These are phyloP conservation scores for Cassiopea xamachana DNA, from an alignment of 30 jellyfish, hydroid and myxozoan species.

Conservation along the genomic window DNA sequence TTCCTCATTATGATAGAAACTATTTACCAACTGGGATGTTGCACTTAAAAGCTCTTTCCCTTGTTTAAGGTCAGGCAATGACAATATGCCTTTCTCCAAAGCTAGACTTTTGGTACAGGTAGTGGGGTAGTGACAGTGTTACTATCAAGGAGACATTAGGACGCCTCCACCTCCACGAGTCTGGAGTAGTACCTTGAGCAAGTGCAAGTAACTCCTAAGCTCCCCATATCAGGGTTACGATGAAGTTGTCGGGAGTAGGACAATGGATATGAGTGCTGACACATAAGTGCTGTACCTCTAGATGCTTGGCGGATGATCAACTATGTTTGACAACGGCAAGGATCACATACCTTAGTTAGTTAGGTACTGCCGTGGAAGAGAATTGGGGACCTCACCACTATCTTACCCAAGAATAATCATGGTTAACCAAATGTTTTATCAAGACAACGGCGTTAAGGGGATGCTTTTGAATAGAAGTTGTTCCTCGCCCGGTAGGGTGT, in stretches of 20 bases:
- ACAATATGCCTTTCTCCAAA: too few species aligned
- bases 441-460: slow-evolving; percentile 40
- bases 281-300: background rate
- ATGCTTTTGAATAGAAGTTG: slow-evolving; percentile 1
- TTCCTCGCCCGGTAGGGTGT: slow-evolving; percentile 36
- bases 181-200: too few species aligned
- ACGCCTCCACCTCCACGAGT: too few species aligned
- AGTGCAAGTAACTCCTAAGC: slow-evolving; percentile 1
- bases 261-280: slow-evolving; percentile 17
- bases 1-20: too few species aligned
- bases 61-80: too few species aligned
- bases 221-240: slow-evolving; percentile 12
- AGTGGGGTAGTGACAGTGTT: too few species aligned
- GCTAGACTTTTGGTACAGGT: too few species aligned
- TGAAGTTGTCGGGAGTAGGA: background rate
- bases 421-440: background rate
- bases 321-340: background rate
- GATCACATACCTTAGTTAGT: background rate
- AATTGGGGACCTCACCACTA: slow-evolving; percentile 26
- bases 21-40: too few species aligned
- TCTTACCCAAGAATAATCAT: slow-evolving; percentile 9
- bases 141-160: too few species aligned
- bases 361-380: slow-evolving; percentile 22
- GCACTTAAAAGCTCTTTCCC: too few species aligned
- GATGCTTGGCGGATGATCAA: background rate